phyloP scores from a whole-genome alignment of 2,113 vertebrate genomes.

The Nesoenas mayeri region DNA sequence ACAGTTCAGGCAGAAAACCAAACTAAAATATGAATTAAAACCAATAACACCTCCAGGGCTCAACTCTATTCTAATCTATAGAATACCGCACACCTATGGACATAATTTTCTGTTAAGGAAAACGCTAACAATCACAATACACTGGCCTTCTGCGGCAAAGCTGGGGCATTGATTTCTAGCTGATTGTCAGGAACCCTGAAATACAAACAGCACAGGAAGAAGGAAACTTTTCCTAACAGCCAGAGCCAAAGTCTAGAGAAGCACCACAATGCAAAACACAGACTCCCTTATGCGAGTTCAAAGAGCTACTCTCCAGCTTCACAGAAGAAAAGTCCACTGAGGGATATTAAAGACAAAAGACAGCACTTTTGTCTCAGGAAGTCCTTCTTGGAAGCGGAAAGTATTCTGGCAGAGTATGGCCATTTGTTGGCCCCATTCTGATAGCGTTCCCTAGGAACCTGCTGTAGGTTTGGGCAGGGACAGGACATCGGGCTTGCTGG shows the following conservation, averaged over 20 bases:
- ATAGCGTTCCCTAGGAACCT: background rate
- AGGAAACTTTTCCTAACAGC: background rate
- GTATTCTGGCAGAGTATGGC: background rate
- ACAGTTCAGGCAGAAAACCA: background rate
- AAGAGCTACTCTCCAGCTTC: constrained; percentile 13
- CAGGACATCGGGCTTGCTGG: background rate
- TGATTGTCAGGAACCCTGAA: background rate
- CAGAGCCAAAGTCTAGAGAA: constrained; percentile 1
- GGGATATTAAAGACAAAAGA: constrained; percentile 45
- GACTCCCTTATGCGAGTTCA: constrained; percentile 17
- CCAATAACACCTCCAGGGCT: background rate
- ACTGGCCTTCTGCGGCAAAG: background rate
- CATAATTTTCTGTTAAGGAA: background rate
- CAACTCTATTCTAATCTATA: background rate
- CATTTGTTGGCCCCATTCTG: background rate
- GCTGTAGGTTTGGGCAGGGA: background rate
- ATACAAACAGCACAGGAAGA: background rate
- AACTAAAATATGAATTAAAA: background rate
- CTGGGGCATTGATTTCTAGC: background rate
- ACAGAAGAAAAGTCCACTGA: constrained; percentile 6
- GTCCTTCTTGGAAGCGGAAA: background rate
- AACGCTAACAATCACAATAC: background rate
- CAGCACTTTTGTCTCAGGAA: constrained; percentile 34
- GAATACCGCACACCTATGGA: background rate
- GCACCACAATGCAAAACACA: background rate